These are phyloP conservation scores for Chrysocyon brachyurus DNA, from an alignment of 2,797 vertebrate genomes.

Conservation along the genomic window DNA sequence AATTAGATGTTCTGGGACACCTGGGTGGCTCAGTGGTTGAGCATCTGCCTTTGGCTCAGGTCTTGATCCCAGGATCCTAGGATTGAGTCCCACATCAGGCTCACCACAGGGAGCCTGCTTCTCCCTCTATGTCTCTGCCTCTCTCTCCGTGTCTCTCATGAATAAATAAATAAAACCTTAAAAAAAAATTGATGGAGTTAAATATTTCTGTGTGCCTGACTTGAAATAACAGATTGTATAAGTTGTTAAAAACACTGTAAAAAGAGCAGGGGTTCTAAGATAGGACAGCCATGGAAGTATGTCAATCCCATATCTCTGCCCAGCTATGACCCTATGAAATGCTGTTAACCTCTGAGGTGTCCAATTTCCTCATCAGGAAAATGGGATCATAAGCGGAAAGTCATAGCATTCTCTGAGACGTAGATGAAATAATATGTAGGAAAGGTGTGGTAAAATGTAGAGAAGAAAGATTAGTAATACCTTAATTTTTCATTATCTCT, in stretches of 20 bases:
- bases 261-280: background rate
- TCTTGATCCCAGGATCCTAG: too few species aligned
- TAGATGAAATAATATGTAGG: background rate
- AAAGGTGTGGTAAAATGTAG: background rate
- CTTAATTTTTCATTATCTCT: background rate
- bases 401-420: background rate
- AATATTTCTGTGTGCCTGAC: background rate
- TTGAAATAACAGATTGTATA: background rate
- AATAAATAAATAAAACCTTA: too few species aligned
- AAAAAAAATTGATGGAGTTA: background rate
- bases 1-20: constrained; percentile 15
- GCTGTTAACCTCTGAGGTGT: background rate
- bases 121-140: too few species aligned
- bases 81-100: too few species aligned
- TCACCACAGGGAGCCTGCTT: too few species aligned
- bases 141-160: too few species aligned
- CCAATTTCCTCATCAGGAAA: background rate
- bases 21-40: too few species aligned
- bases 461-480: constrained; percentile 25
- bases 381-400: background rate
- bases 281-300: background rate
- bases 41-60: too few species aligned
- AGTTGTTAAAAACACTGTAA: background rate
- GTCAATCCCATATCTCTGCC: background rate
- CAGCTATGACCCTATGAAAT: background rate